Percentiles rank a stretch among this genome's conserved stretches.
phyloP scores from a whole-genome alignment of 2,113 vertebrate genomes.

The Strix aluco region DNA sequence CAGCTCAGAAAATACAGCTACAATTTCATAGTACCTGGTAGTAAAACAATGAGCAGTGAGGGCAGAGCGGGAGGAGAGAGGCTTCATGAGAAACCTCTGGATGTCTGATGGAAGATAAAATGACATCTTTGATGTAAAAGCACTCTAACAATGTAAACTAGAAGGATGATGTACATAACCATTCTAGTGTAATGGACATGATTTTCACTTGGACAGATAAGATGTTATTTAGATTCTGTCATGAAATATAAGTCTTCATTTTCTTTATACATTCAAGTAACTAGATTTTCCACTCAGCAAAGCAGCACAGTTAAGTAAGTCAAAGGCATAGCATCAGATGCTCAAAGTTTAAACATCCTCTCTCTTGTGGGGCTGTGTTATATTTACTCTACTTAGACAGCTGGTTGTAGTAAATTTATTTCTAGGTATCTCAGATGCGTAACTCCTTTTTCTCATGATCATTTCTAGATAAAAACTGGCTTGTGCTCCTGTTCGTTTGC shows the following conservation, averaged over 20 bases:
- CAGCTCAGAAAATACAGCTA: conserved; percentile 1
- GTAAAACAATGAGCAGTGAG: neutral
- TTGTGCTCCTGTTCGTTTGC: neutral
- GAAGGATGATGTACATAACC: conserved; percentile 62
- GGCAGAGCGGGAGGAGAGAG: neutral
- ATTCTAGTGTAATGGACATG: conserved; percentile 55
- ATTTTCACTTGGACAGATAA: conserved; percentile 59
- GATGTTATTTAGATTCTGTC: conserved; percentile 67
- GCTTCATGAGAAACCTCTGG: neutral
- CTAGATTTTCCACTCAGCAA: conserved; percentile 66
- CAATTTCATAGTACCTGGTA: neutral
- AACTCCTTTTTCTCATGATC: neutral
- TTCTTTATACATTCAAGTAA: conserved; percentile 35
- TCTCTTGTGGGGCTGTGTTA: neutral
- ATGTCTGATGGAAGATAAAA: conserved; percentile 47
- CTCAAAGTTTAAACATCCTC: conserved; percentile 20
- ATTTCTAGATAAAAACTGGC: neutral
- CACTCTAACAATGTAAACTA: conserved; percentile 58
- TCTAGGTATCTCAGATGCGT: neutral
- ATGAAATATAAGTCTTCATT: conserved; percentile 60
- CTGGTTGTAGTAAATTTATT: neutral
- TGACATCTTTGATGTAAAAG: conserved; percentile 63
- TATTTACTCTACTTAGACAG: neutral
- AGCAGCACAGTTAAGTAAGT: conserved; percentile 3
- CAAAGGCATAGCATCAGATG: neutral